phyloP scores from a whole-genome alignment of 1,140 invertebrate genomes.

The Drosophila sulfurigaster region DNA sequence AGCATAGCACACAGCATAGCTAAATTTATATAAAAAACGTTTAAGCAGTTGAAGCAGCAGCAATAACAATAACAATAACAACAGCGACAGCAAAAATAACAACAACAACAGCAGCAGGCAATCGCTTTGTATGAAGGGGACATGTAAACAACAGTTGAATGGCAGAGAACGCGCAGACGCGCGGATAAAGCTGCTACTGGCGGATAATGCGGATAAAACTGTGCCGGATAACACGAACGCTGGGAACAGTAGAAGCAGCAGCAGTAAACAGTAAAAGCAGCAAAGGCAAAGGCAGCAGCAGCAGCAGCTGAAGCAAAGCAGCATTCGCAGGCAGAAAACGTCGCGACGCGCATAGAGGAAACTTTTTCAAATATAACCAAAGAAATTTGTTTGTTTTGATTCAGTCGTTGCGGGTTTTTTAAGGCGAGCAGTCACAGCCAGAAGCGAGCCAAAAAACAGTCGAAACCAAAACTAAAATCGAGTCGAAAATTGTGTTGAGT shows the following conservation, averaged over 20 bases:
- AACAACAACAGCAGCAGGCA: slow-evolving; percentile 2
- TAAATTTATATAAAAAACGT: slow-evolving; percentile 59
- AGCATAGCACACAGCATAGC: slow-evolving; percentile 37
- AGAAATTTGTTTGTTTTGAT: slow-evolving; percentile 84
- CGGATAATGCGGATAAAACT: slow-evolving; percentile 48
- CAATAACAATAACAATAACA: slow-evolving; percentile 29
- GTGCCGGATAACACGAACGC: slow-evolving; percentile 20
- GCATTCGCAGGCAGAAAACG: slow-evolving; percentile 28
- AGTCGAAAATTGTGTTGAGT: neutral
- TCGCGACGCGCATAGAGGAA: slow-evolving; percentile 36
- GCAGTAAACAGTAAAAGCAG: slow-evolving; percentile 7
- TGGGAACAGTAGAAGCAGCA: slow-evolving; percentile 54
- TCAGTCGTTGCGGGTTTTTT: slow-evolving; percentile 84
- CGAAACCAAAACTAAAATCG: neutral
- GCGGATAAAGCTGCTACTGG: slow-evolving; percentile 45
- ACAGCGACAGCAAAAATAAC: slow-evolving; percentile 24
- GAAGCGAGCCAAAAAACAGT: slow-evolving; percentile 21
- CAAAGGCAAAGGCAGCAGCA: slow-evolving; percentile 15
- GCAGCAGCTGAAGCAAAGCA: slow-evolving; percentile 15
- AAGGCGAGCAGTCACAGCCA: slow-evolving; percentile 63
- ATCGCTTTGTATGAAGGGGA: neutral
- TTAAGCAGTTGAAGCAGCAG: slow-evolving; percentile 36
- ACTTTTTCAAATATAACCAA: slow-evolving; percentile 79
- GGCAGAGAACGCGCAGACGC: slow-evolving; percentile 64
- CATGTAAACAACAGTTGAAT: slow-evolving; percentile 25